Evolutionary conservation across 2,888 invertebrate species (phyloP), one percentile per base, ranked within the genome.

Genomic region (Ichneumoninae sp.): DNA sequence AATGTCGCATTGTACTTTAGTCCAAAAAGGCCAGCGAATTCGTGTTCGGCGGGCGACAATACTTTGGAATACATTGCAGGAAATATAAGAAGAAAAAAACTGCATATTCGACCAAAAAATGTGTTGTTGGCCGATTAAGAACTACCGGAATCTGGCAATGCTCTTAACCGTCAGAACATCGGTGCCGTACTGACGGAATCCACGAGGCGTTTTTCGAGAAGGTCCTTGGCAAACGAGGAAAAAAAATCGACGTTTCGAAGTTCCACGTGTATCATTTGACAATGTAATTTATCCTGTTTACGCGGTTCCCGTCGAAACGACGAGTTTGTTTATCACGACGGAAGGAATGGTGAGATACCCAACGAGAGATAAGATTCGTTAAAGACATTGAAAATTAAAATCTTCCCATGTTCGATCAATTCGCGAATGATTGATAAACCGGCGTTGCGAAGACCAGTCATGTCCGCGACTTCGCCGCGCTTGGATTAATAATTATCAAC

Each of bases 251-350:
- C 19, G 36, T 40, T 10, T 52, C 22, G 4, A 22, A 47, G 40
- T 26, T 36, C 13, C 57, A 44, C 44, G 47, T 22, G 68, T 22
- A 10, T 8, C 1, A 57, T 60, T 66, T 57, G 19, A 72, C 54
- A 50, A 19, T 33, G 57, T 72, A 76, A 72, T 71, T 47, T 66
- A 76, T 54, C 68, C 76, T 60, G 62, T 76, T 66, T 62, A n/a
- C 81, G n/a, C 13, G 69, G 26, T 30, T 30, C 33, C 33, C 50
- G 40, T 40, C 54, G 44, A 33, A 82, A 44, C 81, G 50, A 65
- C 71, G 70, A 62, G 47, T 65, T 75, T 3, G 47, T 65, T 75
- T 3, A 10, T 8, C 26, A 13, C 3, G 2, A 10, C 57, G 57
- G 10, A 57, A 26, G 26, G 8, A 57, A 13, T 6, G 8, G 13